These are phyloP conservation scores for Pterocles gutturalis DNA, from an alignment of 2,113 vertebrate species.

Conservation along the genomic window DNA sequence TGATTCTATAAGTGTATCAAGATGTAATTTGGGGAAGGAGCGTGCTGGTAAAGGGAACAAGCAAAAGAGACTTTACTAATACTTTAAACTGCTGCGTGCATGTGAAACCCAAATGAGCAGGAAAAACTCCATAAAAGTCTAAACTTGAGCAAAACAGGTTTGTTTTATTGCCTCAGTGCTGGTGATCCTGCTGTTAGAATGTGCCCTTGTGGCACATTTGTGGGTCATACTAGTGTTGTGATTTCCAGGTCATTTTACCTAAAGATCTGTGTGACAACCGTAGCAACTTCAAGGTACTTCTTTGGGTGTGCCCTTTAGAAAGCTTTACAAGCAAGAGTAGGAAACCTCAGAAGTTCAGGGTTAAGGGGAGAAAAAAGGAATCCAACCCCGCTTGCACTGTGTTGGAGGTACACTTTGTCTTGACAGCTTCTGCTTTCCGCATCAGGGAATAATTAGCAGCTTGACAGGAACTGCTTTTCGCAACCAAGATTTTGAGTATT, in stretches of 20 bases:
- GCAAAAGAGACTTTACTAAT: neutral
- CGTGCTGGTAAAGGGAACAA: neutral
- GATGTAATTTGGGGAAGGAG: neutral
- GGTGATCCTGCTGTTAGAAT: neutral
- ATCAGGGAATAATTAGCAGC: neutral
- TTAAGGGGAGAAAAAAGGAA: neutral
- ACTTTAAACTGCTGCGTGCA: neutral
- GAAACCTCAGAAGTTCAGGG: neutral
- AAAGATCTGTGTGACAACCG: neutral
- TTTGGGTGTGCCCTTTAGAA: neutral
- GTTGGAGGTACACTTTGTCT: neutral
- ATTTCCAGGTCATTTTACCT: neutral
- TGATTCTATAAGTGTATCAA: neutral
- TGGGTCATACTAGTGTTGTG: neutral
- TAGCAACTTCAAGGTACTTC: neutral
- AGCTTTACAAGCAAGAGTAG: neutral
- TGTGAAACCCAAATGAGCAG: neutral
- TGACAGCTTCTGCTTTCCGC: neutral
- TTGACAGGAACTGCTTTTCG: constrained; percentile 2
- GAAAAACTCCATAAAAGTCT: neutral
- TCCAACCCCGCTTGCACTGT: neutral
- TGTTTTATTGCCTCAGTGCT: neutral
- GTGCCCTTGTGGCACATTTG: neutral
- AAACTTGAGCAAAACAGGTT: neutral
- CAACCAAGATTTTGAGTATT: neutral